Evolutionary conservation across 2,888 invertebrate genomes (phyloP).

Genomic region (Sceliomorpha sp.): DNA sequence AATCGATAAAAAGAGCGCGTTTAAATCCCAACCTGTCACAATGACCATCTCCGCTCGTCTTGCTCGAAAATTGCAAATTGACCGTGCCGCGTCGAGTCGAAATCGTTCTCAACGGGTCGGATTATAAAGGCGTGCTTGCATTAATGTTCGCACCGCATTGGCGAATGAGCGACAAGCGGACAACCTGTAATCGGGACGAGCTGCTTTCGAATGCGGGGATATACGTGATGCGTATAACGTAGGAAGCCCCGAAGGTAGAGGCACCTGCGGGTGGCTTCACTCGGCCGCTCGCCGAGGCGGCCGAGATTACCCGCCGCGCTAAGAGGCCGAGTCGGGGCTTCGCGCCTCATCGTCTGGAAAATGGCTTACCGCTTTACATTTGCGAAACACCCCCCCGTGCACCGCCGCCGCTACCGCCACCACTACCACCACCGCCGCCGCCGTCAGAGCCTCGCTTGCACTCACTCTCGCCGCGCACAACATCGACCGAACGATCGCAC

Average conservation of each 20-base stretch:
- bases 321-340: constrained; percentile 77
- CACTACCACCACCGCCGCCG: constrained; percentile 8
- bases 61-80: constrained; percentile 24
- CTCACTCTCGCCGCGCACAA: constrained; percentile 42
- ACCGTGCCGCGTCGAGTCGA: constrained; percentile 13
- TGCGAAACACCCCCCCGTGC: constrained; percentile 66
- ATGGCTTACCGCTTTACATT: constrained; percentile 80
- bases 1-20: too few relatives aligned
- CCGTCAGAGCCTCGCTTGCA: constrained; percentile 18
- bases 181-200: constrained; percentile 60
- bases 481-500: constrained; percentile 36
- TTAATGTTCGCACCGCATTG: constrained; percentile 28
- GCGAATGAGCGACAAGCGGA: constrained; percentile 57
- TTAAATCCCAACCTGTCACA: too few relatives aligned
- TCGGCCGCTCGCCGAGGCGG: constrained; percentile 68
- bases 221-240: constrained; percentile 42
- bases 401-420: too few relatives aligned
- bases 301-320: constrained; percentile 75
- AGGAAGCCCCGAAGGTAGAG: constrained; percentile 70
- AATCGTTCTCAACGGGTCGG: constrained; percentile 31
- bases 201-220: constrained; percentile 62
- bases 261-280: constrained; percentile 78
- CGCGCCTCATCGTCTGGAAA: constrained; percentile 81
- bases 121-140: constrained; percentile 33
- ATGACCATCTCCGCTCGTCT: background rate